These are phyloP conservation scores for Caenorhabditis sp. DNA, from an alignment of 2,888 invertebrate genomes.

Conservation along the genomic window DNA sequence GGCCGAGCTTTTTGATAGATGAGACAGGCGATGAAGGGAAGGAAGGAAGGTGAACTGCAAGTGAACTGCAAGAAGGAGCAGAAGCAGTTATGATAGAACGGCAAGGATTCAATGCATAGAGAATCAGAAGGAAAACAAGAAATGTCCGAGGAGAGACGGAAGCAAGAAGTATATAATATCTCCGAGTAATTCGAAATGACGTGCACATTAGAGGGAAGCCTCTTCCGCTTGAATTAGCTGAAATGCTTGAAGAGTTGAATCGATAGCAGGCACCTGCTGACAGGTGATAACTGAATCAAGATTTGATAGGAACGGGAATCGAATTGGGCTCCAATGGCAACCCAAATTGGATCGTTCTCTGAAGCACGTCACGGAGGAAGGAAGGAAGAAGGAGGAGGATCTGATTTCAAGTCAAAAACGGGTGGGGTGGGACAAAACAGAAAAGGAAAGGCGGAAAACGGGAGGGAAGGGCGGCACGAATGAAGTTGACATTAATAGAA, in stretches of 20 bases:
- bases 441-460: conserved; percentile 2
- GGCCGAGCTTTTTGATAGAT: conserved; percentile 41
- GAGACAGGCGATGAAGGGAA: not conserved
- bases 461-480: conserved; percentile 23
- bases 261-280: conserved; percentile 32
- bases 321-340: not conserved
- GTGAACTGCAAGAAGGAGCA: not conserved
- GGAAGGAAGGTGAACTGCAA: not conserved
- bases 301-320: not conserved
- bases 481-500: conserved; percentile 62
- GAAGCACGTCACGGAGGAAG: not conserved
- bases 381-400: conserved; percentile 14
- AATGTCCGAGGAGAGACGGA: not conserved
- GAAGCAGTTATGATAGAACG: not conserved
- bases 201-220: conserved; percentile 18
- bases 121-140: not conserved
- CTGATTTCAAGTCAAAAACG: conserved; percentile 47
- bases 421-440: conserved; percentile 3
- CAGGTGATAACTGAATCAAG: conserved; percentile 4
- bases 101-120: conserved; percentile 31
- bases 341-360: conserved; percentile 33
- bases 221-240: conserved; percentile 54
- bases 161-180: not conserved
- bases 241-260: conserved; percentile 8
- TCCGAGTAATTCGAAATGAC: conserved; percentile 44